Conservation (phyloP, 2,797 vertebrate genomes). For the Epinephelus awoara region DNA sequence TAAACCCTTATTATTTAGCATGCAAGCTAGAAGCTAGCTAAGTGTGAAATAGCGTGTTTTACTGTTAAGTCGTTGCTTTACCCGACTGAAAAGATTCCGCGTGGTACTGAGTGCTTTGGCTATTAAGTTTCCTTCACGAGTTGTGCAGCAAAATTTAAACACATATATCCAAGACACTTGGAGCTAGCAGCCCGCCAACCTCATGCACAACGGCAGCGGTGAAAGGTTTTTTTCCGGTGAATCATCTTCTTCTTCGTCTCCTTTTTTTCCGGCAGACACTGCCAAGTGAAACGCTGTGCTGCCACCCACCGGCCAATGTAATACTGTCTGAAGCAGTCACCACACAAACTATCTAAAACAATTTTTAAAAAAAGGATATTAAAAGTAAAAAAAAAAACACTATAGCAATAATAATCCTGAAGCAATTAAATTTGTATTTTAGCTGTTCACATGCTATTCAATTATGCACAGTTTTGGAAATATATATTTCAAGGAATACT, state of each 20-base stretch:
- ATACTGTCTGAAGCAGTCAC: background rate
- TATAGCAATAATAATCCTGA: no score
- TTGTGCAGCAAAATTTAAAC: constrained; percentile 24
- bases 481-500: no score
- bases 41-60: constrained; percentile 19
- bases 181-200: constrained; percentile 80
- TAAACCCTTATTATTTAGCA: constrained; percentile 38
- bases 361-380: no score
- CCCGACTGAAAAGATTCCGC: constrained; percentile 41
- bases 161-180: constrained; percentile 22
- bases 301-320: constrained; percentile 45
- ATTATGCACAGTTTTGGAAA: no score
- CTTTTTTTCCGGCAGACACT: background rate
- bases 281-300: background rate
- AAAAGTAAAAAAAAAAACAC: no score
- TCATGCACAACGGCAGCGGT: constrained; percentile 67
- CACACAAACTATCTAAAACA: background rate
- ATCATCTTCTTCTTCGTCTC: constrained; percentile 55
- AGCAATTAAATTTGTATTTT: no score
- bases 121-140: background rate
- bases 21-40: constrained; percentile 53
- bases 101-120: background rate
- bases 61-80: constrained; percentile 41
- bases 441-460: no score
- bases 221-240: constrained; percentile 63